Base-by-base conservation (phyloP, 2,888 invertebrate genomes). In the Cheilosia pagana region DNA sequence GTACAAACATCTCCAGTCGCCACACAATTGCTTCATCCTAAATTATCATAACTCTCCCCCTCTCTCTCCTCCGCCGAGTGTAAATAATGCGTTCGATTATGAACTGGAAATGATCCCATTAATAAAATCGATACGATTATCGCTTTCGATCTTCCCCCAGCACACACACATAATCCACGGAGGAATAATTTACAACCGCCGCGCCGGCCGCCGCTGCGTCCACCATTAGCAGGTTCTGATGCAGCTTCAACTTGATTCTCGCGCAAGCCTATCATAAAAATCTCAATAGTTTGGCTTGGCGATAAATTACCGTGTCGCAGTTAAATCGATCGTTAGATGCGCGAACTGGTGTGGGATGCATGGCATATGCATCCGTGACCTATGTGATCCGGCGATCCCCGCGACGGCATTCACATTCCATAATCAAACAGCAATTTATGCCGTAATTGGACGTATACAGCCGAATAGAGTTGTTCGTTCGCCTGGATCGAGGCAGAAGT, bases 61-160 rank as follows among this genome's bases (percentile, higher is more conserved):
- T 50, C 48, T 43, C 67, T 48, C 48, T 43, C 67, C 48, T 52
- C 67, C 31, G 28, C 31, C 19, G 71, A 70, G 65, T 35, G 67
- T 81, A 81, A 86, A 77, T 81, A 86, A 86, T 86, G 81, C 72
- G 28, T 77, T 77, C 75, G 77, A 86, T 86, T 86, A 86, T 71
- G 75, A 81, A 67, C 76, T 68, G 67, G 75, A 62, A 86, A 77
- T 63, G 76, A 81, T 86, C 86, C 81, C 77, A 86, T 86, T 86
- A 77, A 86, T 86, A 86, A 86, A 81, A 76, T 85, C 75, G 75
- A 85, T 71, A 65, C 81, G 71, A 81, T 85, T 85, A 81, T 76
- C 81, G 71, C 28, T 7, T 23, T 10, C 59, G 28, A 74, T 79
- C 79, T 68, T 45, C 45, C 55, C 67, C 19, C 78, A 53, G 39